phyloP scores from a whole-genome alignment of 2,888 invertebrate species.

The Cremastobaeus sp. region DNA sequence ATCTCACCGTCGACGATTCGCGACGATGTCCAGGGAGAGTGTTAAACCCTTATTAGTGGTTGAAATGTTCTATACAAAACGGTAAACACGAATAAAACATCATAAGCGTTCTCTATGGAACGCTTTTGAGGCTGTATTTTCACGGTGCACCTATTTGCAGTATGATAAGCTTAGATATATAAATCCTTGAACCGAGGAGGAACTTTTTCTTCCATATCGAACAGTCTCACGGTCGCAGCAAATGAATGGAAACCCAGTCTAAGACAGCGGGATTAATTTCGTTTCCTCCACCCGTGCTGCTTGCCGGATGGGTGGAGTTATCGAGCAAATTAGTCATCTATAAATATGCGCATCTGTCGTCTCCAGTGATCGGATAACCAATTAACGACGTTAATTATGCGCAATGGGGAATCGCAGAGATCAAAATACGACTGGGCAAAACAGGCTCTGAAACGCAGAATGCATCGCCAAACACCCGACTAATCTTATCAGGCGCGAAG shows the following conservation, averaged over 20 bases:
- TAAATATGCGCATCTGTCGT: constrained; percentile 32
- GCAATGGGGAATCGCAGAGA: constrained; percentile 18
- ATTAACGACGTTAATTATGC: constrained; percentile 40
- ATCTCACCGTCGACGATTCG: too few species aligned
- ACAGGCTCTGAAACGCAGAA: constrained; percentile 10
- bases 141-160: too few species aligned
- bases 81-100: too few species aligned
- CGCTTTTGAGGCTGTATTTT: too few species aligned
- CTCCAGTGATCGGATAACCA: constrained; percentile 20
- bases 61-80: too few species aligned
- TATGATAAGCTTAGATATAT: too few species aligned
- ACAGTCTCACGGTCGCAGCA: constrained; percentile 10
- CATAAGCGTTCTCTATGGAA: too few species aligned
- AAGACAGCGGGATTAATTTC: too few species aligned
- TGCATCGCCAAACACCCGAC: constrained; percentile 46
- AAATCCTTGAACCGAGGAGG: too few species aligned
- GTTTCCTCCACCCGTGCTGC: constrained; percentile 11
- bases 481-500: constrained; percentile 41
- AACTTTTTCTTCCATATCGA: too few species aligned
- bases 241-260: constrained; percentile 7
- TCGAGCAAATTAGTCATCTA: constrained; percentile 24
- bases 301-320: constrained; percentile 14
- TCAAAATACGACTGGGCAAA: constrained; percentile 22
- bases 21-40: too few species aligned
- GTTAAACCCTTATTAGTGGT: too few species aligned